These are phyloP conservation scores for Macroglossus sobrinus DNA, from an alignment of 2,113 vertebrate species.

Conservation along the genomic window DNA sequence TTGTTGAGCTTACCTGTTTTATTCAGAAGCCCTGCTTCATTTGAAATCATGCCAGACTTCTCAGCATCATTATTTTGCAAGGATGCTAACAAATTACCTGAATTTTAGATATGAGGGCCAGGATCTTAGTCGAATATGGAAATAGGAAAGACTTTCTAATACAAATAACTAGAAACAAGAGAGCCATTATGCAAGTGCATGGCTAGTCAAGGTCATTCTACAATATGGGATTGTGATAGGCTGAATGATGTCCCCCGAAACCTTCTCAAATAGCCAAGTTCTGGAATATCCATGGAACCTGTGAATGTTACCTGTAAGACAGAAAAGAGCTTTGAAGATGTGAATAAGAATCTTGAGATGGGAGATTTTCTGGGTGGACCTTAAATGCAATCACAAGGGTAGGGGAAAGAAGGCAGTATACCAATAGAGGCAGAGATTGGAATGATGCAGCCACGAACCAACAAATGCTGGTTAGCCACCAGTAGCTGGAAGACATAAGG, in stretches of 20 bases:
- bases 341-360: not conserved
- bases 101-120: not conserved
- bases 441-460: not conserved
- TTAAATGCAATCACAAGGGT: not conserved
- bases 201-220: not conserved
- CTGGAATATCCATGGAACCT: not conserved
- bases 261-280: not conserved
- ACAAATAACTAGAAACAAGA: not conserved
- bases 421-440: not conserved
- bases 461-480: not conserved
- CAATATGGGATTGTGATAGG: not conserved
- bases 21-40: not conserved
- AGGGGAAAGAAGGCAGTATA: not conserved
- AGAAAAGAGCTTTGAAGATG: not conserved
- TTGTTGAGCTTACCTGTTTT: not conserved
- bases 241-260: not conserved
- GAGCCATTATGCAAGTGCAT: not conserved
- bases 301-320: not conserved
- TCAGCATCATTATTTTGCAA: conserved; percentile 30
- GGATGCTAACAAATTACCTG: not conserved
- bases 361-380: not conserved
- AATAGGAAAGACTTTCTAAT: not conserved
- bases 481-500: not conserved
- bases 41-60: conserved; percentile 18
- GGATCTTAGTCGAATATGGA: conserved; percentile 17